Conservation (phyloP, 2,888 invertebrate species). For the Bhutanitis thaidina region DNA sequence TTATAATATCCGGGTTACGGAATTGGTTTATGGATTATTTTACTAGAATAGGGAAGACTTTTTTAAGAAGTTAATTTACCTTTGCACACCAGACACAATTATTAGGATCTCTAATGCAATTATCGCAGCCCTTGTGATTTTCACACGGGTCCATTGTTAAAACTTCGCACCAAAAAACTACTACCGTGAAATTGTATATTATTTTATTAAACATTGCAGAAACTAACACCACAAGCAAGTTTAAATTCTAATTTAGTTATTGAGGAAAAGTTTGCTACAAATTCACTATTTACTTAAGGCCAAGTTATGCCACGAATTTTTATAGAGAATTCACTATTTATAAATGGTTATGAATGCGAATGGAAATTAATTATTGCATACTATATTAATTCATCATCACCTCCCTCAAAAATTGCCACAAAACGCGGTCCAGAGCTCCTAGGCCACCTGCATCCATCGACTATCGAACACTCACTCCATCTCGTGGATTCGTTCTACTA, state of each 20-base stretch:
- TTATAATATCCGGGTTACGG: too few relatives aligned
- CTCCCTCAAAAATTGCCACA: too few relatives aligned
- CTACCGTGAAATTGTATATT: background rate
- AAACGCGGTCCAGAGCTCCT: too few relatives aligned
- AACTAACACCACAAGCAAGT: background rate
- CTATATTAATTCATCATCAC: too few relatives aligned
- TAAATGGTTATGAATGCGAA: too few relatives aligned
- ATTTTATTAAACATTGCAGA: constrained; percentile 11
- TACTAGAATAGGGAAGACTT: too few relatives aligned
- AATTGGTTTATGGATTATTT: too few relatives aligned
- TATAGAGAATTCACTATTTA: background rate
- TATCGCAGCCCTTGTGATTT: constrained; percentile 39
- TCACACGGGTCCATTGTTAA: constrained; percentile 34
- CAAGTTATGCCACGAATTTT: background rate
- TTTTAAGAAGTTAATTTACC: constrained; percentile 29
- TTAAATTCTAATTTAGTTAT: background rate
- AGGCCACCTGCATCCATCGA: too few relatives aligned
- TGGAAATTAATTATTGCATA: too few relatives aligned
- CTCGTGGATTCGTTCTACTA: too few relatives aligned
- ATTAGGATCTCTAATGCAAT: constrained; percentile 46
- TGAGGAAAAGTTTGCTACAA: background rate
- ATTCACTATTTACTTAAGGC: constrained; percentile 4
- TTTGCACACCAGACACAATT: constrained; percentile 55
- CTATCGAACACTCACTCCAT: too few relatives aligned
- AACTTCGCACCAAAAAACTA: constrained; percentile 17